Base-by-base conservation (phyloP, 1,140 invertebrate species). In the Drosophila aff. region DNA sequence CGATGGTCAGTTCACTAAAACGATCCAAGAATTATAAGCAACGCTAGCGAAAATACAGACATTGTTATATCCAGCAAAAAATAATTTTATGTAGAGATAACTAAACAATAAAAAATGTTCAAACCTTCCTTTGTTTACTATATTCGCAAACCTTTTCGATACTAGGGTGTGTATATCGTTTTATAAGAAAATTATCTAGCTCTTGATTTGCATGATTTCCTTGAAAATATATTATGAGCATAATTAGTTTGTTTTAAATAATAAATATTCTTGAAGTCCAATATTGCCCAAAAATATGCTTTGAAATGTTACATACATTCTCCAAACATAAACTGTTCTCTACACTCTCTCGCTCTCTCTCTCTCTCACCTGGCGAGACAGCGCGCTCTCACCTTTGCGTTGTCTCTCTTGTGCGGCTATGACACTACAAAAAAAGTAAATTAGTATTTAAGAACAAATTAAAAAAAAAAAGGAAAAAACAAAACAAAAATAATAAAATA, bases 291-390 rank as follows among this genome's bases (percentile, higher is more conserved):
- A 55, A 55, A 55, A 13, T 38, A 55, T 55, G 33, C 18, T 16
- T 6, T 13, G 6, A 18, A 11, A 18, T 52, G 2, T 13, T 1
- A 11, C 11, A 13, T 52, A 11, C n/a, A 13, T 52, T 52, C 28
- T 33, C n/a, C 11, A 33, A 52, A 21, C n/a, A 50, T 21, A 21
- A 49, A 26, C 15, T 49, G 23, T 49, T 49, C 47, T 50, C 47
- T 16, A 4, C 16, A 8, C 23, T n/a, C 26, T 28, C 23, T 49
- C 4, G 7, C 16, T 50, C 26, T 11, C 16, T 11, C 23, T 11
- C 23, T 26, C 3, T 49, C 49, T 52, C 21, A 57, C 53, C 53
- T 57, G 52, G 52, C n/a, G 50, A 53, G 50, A 53, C 2, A 53
- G 18, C 3, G n/a, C 31, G 8, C 18, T 53, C 50, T 53, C 50